Conservation (phyloP, 2,113 vertebrate genomes). For the Equus przewalskii region DNA sequence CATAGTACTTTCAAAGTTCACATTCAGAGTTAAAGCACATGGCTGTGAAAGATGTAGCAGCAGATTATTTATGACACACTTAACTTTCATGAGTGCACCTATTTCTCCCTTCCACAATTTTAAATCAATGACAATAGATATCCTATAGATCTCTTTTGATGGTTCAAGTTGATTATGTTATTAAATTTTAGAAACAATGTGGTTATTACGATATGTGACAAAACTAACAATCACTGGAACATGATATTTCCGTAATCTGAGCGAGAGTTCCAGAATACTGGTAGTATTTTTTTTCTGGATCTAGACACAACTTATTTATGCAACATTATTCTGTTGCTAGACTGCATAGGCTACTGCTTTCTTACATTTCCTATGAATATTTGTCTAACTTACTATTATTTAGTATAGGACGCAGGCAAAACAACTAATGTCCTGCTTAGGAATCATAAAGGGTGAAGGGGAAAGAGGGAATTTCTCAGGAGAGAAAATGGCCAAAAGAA, state of each 20-base stretch:
- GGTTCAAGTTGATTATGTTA: neutral
- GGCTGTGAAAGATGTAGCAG: neutral
- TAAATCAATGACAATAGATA: neutral
- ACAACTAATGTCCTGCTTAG: neutral
- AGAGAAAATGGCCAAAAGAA: neutral
- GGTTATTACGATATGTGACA: neutral
- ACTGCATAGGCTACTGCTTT: neutral
- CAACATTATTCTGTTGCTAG: neutral
- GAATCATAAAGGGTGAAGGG: rapidly evolving
- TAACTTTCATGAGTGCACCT: neutral
- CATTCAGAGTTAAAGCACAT: slow-evolving; percentile 10
- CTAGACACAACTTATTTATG: neutral
- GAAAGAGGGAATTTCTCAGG: neutral
- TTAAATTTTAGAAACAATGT: neutral
- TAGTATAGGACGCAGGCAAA: neutral
- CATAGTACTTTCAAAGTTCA: slow-evolving; percentile 27
- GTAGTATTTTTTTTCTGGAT: neutral
- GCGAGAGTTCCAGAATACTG: neutral
- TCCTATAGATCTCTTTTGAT: neutral
- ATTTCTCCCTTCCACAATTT: neutral
- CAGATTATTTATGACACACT: neutral
- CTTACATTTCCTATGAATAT: neutral
- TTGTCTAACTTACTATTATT: neutral
- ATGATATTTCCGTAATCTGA: neutral
- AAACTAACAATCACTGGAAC: neutral